Base-by-base conservation (phyloP, 2,888 invertebrate genomes). In the Cremastobaeus sp. region DNA sequence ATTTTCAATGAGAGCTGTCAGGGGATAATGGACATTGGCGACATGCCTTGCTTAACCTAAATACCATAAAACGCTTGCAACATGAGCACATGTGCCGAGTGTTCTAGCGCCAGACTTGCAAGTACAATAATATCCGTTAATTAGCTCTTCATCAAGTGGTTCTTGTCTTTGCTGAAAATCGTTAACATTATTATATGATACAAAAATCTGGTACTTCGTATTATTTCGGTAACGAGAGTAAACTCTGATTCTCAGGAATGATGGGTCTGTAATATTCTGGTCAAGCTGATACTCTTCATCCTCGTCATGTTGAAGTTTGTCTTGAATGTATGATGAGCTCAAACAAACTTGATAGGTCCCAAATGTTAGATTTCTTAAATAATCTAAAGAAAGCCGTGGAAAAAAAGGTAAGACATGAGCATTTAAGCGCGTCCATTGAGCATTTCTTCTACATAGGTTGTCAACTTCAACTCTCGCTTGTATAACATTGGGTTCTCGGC, bases 391-490 rank as follows among this genome's bases (percentile, higher is more conserved):
- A 18, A 66, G 50, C 18, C 32, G n/a, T 20, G 47, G 20, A n/a
- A n/a, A n/a, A n/a, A n/a, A n/a, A n/a, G n/a, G n/a, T n/a, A n/a
- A n/a, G n/a, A n/a, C n/a, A n/a, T 52, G n/a, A 11, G 35, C 6
- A 28, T 45, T 48, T 20, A 65, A 43, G 9, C 35, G 30, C 21
- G 43, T 43, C 64, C 62, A 69, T 18, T 21, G 52, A 11, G 30
- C 60, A 72, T 69, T 73, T 60, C 54, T 69, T 47, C 47, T 57
- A 8, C 35, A 32, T 8, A 72, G 57, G 48, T 65, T 41, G 11
- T 72, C 30, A 0, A 21, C 39, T 52, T 76, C 73, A 8, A 76
- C 47, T 57, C 48, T 35, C n/a, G 54, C 60, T 62, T 73, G 73
- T 4, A 70, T 60, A 15, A 62, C 30, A 37, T 74, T 76, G 2